Evolutionary conservation across 1,140 invertebrate genomes (phyloP), one percentile per base, ranked within the genome.

Genomic region (Tetranychus cinnabarinus): DNA sequence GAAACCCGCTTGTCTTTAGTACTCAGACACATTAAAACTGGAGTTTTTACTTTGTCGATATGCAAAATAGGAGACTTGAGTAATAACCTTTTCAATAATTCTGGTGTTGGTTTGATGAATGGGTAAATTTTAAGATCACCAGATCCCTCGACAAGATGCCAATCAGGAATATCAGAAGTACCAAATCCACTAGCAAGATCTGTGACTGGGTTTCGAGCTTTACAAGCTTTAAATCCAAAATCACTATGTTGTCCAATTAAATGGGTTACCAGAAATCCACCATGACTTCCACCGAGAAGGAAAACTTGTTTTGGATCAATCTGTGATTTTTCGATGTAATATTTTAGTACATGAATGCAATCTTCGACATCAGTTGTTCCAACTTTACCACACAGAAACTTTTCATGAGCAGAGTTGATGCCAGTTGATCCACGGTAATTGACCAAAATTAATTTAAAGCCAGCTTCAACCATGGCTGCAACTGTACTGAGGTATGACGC

Each of bases 381-480:
- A 61, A 87, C 77, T 66, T 80, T 79, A 31, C 85, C 84, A 5
- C 78, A 76, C 5, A 95, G 73, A 65, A 78, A 83, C 10, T 81
- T 73, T 1, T 92, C 74, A 61, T 77, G 80, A 34, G 80, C 76
- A 63, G 86, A 74, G n/a, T 87, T 87, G 67, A 80, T 78, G 15
- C 89, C 90, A 33, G 77, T 75, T 0, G 88, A 93, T 1, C 90
- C 91, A 63, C 88, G 76, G 72, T 84, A 96, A 72, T 96, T 95
- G 1, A 92, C 78, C 69, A 54, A 64, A 63, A 59, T 23, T 31
- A 62, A 45, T 36, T 56, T 62, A 31, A 65, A 65, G 55, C 81
- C 81, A 33, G 81, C 66, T 63, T 75, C 70, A n/a, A 72, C 70
- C 62, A 81, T 80, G 3, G 82, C 68, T 2, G 77, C 23, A 23